Percentiles rank a stretch among this genome's conserved stretches.
Evolutionary conservation across 1,140 invertebrate genomes (phyloP).

Genomic region (Nymphalis io): DNA sequence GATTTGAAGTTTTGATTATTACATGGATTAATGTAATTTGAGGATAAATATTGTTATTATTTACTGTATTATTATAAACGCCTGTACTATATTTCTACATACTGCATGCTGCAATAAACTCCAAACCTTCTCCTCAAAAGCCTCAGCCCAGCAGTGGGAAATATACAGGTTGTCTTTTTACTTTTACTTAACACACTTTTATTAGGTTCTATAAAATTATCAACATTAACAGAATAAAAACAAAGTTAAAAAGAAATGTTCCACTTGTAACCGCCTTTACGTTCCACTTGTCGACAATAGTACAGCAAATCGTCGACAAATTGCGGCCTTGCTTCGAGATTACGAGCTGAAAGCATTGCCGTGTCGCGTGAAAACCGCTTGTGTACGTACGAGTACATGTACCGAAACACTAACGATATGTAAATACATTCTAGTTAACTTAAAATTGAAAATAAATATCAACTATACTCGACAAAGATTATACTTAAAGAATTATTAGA

Average conservation of each 20-base stretch:
- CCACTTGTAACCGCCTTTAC: constrained; percentile 15
- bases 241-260: background rate
- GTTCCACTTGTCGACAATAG: constrained; percentile 16
- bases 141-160: no score
- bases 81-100: no score
- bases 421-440: constrained; percentile 2
- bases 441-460: constrained; percentile 12
- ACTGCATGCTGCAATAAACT: no score
- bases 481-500: no score
- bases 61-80: no score
- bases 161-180: no score
- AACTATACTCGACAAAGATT: no score
- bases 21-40: no score
- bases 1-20: no score
- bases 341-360: constrained; percentile 26
- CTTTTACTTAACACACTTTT: no score
- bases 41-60: no score
- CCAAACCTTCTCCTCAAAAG: no score
- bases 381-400: background rate
- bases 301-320: constrained; percentile 26
- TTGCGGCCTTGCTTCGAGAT: constrained; percentile 26
- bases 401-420: background rate
- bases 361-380: constrained; percentile 19
- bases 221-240: background rate
- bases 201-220: background rate